A percentile compares a stretch with the other conserved stretches of the same genome.
Evolutionary conservation across 2,797 vertebrate species (phyloP).

Genomic region (Sebastes wilsoni): DNA sequence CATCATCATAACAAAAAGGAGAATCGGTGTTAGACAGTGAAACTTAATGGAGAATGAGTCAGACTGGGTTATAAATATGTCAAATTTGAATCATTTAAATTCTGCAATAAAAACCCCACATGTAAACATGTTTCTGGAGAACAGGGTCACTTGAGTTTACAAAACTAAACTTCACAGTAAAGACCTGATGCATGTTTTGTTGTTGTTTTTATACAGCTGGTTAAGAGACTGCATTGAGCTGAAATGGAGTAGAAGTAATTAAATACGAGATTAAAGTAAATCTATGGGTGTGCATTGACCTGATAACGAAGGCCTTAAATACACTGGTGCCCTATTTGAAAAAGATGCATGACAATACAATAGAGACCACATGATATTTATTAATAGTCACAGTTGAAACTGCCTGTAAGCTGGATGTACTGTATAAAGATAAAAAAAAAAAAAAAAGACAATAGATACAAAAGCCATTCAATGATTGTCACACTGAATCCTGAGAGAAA

Average conservation of each 20-base stretch:
- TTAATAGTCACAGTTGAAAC: slow-evolving; percentile 62
- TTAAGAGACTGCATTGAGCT: slow-evolving; percentile 10
- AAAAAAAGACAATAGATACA: slow-evolving; percentile 54
- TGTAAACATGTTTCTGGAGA: neutral
- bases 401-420: slow-evolving; percentile 41
- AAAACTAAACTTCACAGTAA: neutral
- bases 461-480: slow-evolving; percentile 63
- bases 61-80: neutral
- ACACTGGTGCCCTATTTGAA: neutral
- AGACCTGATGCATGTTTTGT: too few species aligned
- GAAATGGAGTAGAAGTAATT: slow-evolving; percentile 39
- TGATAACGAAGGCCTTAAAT: slow-evolving; percentile 21
- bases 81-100: neutral
- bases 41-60: neutral
- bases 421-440: slow-evolving; percentile 26
- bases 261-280: slow-evolving; percentile 32
- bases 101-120: neutral
- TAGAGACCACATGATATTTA: slow-evolving; percentile 55
- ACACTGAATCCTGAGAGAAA: slow-evolving; percentile 69
- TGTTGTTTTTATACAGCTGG: neutral
- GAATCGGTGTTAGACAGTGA: neutral
- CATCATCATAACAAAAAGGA: neutral
- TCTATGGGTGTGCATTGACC: slow-evolving; percentile 15
- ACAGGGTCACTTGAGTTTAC: neutral
- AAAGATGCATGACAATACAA: slow-evolving; percentile 43